These are phyloP conservation scores for Lagopus leucura DNA, from an alignment of 2,113 vertebrate genomes.

Conservation along the genomic window DNA sequence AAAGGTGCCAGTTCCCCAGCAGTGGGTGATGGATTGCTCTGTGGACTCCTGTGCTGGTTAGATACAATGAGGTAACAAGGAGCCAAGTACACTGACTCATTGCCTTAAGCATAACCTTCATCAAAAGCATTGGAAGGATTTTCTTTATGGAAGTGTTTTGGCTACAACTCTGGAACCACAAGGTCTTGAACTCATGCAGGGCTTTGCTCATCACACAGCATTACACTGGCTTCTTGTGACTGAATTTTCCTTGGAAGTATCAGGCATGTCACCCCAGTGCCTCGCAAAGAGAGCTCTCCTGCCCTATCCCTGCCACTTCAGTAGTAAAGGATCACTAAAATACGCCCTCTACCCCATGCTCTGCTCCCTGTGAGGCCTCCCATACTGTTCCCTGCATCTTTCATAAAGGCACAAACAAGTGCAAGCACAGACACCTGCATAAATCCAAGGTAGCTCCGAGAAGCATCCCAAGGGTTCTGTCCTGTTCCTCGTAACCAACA, in stretches of 20 bases:
- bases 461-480: background rate
- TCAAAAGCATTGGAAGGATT: background rate
- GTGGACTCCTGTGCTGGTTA: background rate
- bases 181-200: background rate
- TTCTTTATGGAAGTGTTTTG: background rate
- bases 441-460: background rate
- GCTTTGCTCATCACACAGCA: background rate
- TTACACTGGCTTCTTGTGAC: background rate
- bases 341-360: rapidly evolving
- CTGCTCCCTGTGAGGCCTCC: background rate
- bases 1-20: background rate
- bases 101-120: background rate
- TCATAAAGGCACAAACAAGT: background rate
- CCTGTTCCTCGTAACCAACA: background rate
- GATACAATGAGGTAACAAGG: background rate
- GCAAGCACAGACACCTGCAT: background rate
- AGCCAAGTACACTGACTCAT: background rate
- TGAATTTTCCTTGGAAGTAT: background rate
- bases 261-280: rapidly evolving
- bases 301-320: background rate
- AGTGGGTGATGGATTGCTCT: background rate
- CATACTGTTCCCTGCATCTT: background rate
- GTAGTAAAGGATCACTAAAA: background rate
- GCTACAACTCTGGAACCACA: background rate
- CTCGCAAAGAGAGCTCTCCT: background rate